These are phyloP conservation scores for Tridacna crocea DNA, from an alignment of 2,888 invertebrate species.

Conservation along the genomic window DNA sequence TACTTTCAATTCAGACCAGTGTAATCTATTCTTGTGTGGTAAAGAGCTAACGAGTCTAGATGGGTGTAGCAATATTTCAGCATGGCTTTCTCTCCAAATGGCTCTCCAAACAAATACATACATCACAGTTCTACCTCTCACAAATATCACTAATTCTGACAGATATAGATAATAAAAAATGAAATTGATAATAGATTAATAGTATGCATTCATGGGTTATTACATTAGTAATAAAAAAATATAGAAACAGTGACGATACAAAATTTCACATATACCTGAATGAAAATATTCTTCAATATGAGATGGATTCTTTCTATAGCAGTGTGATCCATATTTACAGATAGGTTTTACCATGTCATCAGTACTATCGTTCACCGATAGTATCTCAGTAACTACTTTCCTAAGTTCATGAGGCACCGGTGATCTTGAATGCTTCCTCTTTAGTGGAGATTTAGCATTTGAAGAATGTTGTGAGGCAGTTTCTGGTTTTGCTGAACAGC, in stretches of 20 bases:
- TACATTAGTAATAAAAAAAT: too few relatives aligned
- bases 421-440: conserved; percentile 45
- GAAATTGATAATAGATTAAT: too few relatives aligned
- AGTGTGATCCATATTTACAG: conserved; percentile 91
- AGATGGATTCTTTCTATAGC: conserved; percentile 93
- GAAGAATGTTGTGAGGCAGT: neutral
- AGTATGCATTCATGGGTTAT: too few relatives aligned
- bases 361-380: conserved; percentile 29
- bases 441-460: conserved; percentile 17
- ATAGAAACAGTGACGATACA: neutral
- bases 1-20: too few relatives aligned
- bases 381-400: conserved; percentile 56
- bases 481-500: neutral
- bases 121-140: too few relatives aligned
- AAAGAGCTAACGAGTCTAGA: too few relatives aligned
- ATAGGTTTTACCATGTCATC: conserved; percentile 53
- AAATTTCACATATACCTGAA: neutral
- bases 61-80: too few relatives aligned
- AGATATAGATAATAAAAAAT: too few relatives aligned
- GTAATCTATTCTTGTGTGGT: too few relatives aligned
- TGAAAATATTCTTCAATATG: conserved; percentile 91
- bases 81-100: too few relatives aligned
- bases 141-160: too few relatives aligned
- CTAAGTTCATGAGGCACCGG: conserved; percentile 40
- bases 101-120: too few relatives aligned